These are phyloP conservation scores for Pipa parva DNA, from an alignment of 2,113 vertebrate species.

Conservation along the genomic window DNA sequence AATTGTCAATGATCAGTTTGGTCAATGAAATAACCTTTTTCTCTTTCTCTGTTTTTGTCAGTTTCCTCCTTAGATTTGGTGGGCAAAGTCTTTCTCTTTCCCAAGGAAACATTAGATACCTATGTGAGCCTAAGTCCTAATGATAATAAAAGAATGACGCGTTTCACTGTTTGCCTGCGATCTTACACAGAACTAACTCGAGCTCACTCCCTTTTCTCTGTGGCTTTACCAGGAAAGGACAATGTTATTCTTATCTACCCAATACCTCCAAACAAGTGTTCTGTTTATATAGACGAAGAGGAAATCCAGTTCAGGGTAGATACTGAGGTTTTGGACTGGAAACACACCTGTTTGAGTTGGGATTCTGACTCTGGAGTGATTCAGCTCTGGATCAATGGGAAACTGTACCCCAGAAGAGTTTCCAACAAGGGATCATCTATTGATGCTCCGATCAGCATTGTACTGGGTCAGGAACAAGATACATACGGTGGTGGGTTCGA, in stretches of 20 bases:
- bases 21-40: no score
- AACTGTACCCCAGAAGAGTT: conserved; percentile 17
- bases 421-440: conserved; percentile 16
- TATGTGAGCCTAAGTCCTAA: neutral
- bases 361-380: neutral
- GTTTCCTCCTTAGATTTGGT: neutral
- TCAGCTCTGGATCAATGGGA: conserved; percentile 39
- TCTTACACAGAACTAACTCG: conserved; percentile 9
- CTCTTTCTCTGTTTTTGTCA: neutral
- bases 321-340: accelerated
- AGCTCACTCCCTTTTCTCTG: neutral
- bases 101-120: neutral
- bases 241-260: conserved; percentile 36
- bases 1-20: no score
- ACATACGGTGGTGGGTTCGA: neutral
- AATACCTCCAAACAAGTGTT: accelerated
- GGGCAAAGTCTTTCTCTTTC: neutral
- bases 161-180: conserved; percentile 26
- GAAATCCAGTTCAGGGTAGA: accelerated
- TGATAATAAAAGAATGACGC: neutral
- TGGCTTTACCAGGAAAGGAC: neutral
- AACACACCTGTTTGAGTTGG: neutral
- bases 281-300: accelerated
- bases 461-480: conserved; percentile 50
- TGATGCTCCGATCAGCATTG: accelerated